Conservation (phyloP, 2,113 vertebrate species). For the Dicrurus megarhynchus region DNA sequence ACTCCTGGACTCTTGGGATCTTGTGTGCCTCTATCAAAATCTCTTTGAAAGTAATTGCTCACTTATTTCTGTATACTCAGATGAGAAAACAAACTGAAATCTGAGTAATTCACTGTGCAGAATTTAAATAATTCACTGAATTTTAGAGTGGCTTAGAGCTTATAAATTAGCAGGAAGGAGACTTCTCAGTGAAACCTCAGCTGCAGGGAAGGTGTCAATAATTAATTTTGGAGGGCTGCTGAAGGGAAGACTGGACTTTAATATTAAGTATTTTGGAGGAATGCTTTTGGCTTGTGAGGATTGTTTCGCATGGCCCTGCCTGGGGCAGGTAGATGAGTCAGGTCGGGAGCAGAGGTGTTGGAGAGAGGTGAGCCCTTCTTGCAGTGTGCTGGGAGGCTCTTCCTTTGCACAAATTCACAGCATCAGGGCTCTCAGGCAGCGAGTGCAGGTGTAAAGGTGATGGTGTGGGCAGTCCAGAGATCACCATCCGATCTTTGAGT, state of each 20-base stretch:
- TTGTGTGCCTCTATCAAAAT: background rate
- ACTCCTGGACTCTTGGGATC: background rate
- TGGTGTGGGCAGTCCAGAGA: background rate
- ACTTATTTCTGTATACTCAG: background rate
- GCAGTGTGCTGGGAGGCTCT: background rate
- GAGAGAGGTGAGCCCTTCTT: background rate
- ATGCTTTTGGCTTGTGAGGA: background rate
- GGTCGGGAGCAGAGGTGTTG: background rate
- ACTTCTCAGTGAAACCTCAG: background rate
- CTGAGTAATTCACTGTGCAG: background rate
- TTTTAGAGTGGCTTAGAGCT: background rate
- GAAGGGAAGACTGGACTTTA: background rate
- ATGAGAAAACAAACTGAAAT: constrained; percentile 10
- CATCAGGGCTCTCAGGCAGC: background rate
- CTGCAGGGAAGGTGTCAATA: background rate
- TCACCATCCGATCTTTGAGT: background rate
- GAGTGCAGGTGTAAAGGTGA: rapidly evolving
- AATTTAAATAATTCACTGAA: constrained; percentile 35
- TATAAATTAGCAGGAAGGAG: background rate
- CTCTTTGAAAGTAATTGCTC: constrained; percentile 9
- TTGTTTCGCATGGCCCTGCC: background rate
- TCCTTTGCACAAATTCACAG: rapidly evolving
- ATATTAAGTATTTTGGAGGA: background rate
- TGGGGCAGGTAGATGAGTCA: background rate
- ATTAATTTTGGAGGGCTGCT: background rate